Evolutionary conservation across 2,888 invertebrate species (phyloP).

Genomic region (Melitaea athalia): DNA sequence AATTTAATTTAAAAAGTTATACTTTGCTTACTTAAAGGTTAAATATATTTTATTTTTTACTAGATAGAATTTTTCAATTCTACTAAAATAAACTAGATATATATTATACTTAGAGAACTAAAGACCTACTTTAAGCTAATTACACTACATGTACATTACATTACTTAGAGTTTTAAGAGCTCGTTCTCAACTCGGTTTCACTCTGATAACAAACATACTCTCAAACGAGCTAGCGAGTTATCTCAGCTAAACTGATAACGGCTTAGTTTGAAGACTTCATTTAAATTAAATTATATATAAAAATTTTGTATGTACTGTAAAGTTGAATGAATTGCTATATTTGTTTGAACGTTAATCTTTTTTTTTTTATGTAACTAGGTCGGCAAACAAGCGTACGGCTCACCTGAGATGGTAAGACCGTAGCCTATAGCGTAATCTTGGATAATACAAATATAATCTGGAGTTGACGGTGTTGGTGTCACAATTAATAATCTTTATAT

Average conservation of each 20-base stretch:
- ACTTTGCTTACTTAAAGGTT: no score
- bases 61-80: no score
- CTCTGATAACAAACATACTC: slow-evolving; percentile 3
- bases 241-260: background rate
- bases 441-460: no score
- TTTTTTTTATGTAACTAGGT: no score
- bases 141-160: background rate
- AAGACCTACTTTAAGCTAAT: background rate
- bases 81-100: background rate
- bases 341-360: background rate
- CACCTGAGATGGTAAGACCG: no score
- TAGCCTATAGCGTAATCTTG: no score
- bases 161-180: background rate
- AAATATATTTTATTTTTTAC: no score
- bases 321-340: background rate
- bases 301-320: background rate
- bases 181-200: slow-evolving; percentile 4
- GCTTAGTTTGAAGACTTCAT: background rate
- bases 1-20: no score
- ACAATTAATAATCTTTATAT: no score
- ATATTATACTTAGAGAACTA: background rate
- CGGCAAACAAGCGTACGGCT: no score
- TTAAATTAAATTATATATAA: background rate
- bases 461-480: no score
- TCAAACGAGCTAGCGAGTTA: slow-evolving; percentile 1